A percentile compares a stretch with the other conserved stretches of the same genome.
Conservation (phyloP, 2,888 invertebrate genomes). For the Noctua pronuba region DNA sequence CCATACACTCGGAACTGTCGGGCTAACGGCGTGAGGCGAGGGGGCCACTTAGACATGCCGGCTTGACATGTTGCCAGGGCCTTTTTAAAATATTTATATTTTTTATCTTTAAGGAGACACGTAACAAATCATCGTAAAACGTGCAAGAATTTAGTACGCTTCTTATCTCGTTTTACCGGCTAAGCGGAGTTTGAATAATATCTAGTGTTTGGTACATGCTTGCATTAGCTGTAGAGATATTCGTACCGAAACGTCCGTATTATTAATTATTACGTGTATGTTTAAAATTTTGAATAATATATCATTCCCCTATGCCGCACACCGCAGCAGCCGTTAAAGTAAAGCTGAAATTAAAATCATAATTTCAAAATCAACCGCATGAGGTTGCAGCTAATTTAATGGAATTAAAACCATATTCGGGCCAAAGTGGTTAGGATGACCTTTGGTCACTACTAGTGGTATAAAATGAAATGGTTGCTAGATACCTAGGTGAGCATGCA, state of each 20-base stretch:
- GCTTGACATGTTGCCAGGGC: conserved; percentile 54
- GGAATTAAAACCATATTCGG: conserved; percentile 32
- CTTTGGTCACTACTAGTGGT: background rate
- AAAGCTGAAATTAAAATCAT: conserved; percentile 46
- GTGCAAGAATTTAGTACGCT: conserved; percentile 31
- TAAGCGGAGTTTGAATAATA: conserved; percentile 5
- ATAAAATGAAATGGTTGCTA: conserved; percentile 12
- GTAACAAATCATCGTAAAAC: conserved; percentile 50
- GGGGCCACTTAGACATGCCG: conserved; percentile 62
- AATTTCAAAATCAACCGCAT: conserved; percentile 46
- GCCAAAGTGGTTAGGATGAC: conserved; percentile 12
- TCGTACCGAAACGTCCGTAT: background rate
- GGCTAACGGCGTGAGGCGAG: conserved; percentile 64
- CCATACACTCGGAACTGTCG: conserved; percentile 71
- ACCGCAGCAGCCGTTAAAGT: conserved; percentile 50
- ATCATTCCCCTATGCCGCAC: conserved; percentile 23
- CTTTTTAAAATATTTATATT: conserved; percentile 62
- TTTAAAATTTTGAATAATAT: conserved; percentile 43
- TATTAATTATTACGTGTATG: conserved; percentile 37
- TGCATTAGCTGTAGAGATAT: conserved; percentile 1
- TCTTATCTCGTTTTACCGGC: conserved; percentile 36
- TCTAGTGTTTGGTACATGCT: conserved; percentile 10
- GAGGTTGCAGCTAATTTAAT: conserved; percentile 36
- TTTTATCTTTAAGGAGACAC: conserved; percentile 55
- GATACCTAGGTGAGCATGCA: background rate